Evolutionary conservation across 2,797 vertebrate species (phyloP).

Genomic region (Florisuga fusca): DNA sequence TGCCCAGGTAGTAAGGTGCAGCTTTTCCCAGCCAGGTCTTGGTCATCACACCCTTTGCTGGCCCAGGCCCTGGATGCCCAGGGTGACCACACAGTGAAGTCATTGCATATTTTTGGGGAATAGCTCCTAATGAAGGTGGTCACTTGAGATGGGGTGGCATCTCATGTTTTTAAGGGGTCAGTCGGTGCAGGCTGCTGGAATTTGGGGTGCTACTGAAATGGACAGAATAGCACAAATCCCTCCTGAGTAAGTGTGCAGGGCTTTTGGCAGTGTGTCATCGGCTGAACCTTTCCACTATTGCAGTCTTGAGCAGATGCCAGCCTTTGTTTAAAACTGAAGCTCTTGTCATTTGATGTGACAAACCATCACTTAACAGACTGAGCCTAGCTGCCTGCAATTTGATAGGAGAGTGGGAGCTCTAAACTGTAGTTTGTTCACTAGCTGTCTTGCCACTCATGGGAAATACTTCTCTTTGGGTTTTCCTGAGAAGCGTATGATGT

Average conservation of each 20-base stretch:
- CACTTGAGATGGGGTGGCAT: not conserved
- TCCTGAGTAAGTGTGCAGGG: not conserved
- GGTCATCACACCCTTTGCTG: not conserved
- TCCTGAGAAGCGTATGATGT: not conserved
- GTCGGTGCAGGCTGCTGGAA: not conserved
- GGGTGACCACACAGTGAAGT: fast-evolving
- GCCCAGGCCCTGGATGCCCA: fast-evolving
- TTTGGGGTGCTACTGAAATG: not conserved
- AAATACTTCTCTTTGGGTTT: not conserved
- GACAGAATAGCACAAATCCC: not conserved
- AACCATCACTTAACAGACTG: not conserved
- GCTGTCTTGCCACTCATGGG: fast-evolving
- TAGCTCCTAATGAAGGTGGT: fast-evolving
- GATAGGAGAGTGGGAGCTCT: not conserved
- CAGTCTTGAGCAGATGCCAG: not conserved
- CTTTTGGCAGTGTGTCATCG: not conserved
- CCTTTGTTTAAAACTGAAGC: not conserved
- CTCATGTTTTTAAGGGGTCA: not conserved
- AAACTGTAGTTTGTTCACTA: not conserved
- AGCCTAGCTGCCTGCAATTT: not conserved
- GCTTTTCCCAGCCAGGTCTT: not conserved
- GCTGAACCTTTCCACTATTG: not conserved
- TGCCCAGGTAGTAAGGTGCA: not conserved
- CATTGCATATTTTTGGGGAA: not conserved
- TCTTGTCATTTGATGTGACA: not conserved